Evolutionary conservation across 2,113 vertebrate genomes (phyloP), one percentile per base, ranked within the genome.

Genomic region (Caranx ignobilis): DNA sequence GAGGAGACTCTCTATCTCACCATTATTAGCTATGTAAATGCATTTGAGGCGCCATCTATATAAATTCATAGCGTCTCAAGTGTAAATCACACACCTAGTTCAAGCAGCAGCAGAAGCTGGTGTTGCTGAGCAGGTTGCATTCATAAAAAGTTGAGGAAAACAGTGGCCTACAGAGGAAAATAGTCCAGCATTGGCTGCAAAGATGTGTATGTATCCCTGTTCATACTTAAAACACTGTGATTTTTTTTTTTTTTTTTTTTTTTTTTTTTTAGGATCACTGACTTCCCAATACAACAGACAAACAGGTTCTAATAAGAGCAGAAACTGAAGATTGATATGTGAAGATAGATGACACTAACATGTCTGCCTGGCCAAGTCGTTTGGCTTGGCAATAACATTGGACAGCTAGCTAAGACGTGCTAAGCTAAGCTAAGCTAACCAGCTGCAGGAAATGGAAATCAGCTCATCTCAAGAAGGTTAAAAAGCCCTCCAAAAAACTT

Each of bases 1-100:
- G 63, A 52, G 6, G 37, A 79, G 18, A 64, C 41, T 66, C 73
- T 48, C 50, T 2, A 21, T 34, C 70, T 75, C 2, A 12, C 13
- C 55, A 66, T 81, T 74, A 45, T 76, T 57, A 75, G 50, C 6
- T 15, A 73, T 75, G 65, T 65, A 69, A 78, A 81, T 37, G 34
- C 3, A 43, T 73, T 52, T 52, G 4, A 69, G 19, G 32, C 45
- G 26, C n/a, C 43, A 32, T 18, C n/a, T 54, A 21, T 31, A 21
- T 54, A 54, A 68, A 52, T 37, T 37, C 47, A 8, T 21, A 12
- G 32, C 31, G 1, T 19, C 32, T 37, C 13, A 19, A 70, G 74
- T 47, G 34, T 26, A 45, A 62, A 64, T 75, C 50, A 52, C 34
- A 54, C 7, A 18, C 50, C 4, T 57, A n/a, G 12, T 57, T 68